Conservation (phyloP, 2,113 vertebrate species). For the Amia ocellicauda region DNA sequence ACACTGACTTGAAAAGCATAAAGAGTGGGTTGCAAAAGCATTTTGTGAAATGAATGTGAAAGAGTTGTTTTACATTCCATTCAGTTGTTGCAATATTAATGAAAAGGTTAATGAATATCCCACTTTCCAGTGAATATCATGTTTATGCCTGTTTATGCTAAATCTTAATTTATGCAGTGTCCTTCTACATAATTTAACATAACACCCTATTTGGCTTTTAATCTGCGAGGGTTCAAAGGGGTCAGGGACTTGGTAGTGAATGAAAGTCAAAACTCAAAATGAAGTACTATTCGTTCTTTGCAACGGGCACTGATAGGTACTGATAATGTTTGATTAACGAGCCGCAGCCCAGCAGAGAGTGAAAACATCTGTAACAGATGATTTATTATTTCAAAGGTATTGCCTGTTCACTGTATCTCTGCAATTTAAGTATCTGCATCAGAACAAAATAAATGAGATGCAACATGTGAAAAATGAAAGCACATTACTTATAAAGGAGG, state of each 20-base stretch:
- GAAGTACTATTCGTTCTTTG: constrained; percentile 58
- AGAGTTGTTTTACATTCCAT: too few relatives aligned
- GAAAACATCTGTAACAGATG: constrained; percentile 73
- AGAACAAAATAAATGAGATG: constrained; percentile 80
- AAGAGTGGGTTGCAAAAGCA: too few relatives aligned
- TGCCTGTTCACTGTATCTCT: constrained; percentile 65
- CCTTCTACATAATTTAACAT: constrained; percentile 45
- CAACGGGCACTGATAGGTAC: constrained; percentile 62
- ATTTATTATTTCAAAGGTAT: constrained; percentile 80
- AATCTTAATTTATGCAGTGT: constrained; percentile 47
- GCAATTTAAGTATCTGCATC: constrained; percentile 66
- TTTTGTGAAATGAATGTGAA: too few relatives aligned
- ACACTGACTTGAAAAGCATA: too few relatives aligned
- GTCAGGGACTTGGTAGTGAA: constrained; percentile 63
- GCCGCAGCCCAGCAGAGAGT: constrained; percentile 59
- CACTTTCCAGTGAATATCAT: constrained; percentile 23
- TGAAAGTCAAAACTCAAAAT: constrained; percentile 68
- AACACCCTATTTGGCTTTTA: constrained; percentile 38
- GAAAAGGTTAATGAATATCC: constrained; percentile 54
- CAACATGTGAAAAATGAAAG: constrained; percentile 80
- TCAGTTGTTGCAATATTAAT: too few relatives aligned
- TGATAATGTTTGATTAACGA: constrained; percentile 87
- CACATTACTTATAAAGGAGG: constrained; percentile 71
- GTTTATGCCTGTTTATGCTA: constrained; percentile 33
- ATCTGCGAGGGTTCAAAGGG: constrained; percentile 43